Evolutionary conservation across 2,888 invertebrate genomes (phyloP), one percentile per base, ranked within the genome.

Genomic region (Eupelmus urozonus): DNA sequence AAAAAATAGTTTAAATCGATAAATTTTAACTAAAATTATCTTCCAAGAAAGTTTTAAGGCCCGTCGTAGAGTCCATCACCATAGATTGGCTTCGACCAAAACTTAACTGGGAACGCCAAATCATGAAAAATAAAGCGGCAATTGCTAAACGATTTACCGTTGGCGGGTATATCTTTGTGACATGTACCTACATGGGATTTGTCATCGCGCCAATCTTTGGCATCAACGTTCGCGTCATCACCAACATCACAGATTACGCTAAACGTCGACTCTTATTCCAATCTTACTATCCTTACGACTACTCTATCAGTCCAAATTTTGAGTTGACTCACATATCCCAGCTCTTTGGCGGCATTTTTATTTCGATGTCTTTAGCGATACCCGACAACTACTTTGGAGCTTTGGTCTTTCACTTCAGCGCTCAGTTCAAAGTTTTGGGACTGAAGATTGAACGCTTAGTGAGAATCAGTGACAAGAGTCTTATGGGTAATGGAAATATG

Each of bases 341-440:
- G 20, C 16, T 72, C 3, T 0, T 67, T 1, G 53, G 18, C 4
- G 62, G 66, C 0, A 11, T 60, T 4, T 72, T 77, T 29, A 34
- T 67, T 2, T 29, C 25, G 0, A 66, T 77, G 53, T 23, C 53
- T 2, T 2, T 66, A 1, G 4, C 34, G 1, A 23, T 78, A 16
- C 67, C 78, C 0, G 67, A 78, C 4, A 45, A 73, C 18, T 78
- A 55, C 16, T 73, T 67, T 23, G 67, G n/a, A 5, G 66, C 45
- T 45, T n/a, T 78, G 45, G 67, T 80, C 1, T 74, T 80, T 71
- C 80, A 80, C n/a, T 77, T 70, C 0, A 42, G 59, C 40, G 77
- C 67, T 0, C 77, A 75, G 29, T 74, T 60, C 29, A 71, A 80
- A 27, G 74, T 77, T 13, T 13, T 80, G 2, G 49, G 13, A 9